A percentile compares a stretch with the other conserved stretches of the same genome.
These are phyloP conservation scores for Syncerus caffer DNA, from an alignment of 2,797 vertebrate species.

Conservation along the genomic window DNA sequence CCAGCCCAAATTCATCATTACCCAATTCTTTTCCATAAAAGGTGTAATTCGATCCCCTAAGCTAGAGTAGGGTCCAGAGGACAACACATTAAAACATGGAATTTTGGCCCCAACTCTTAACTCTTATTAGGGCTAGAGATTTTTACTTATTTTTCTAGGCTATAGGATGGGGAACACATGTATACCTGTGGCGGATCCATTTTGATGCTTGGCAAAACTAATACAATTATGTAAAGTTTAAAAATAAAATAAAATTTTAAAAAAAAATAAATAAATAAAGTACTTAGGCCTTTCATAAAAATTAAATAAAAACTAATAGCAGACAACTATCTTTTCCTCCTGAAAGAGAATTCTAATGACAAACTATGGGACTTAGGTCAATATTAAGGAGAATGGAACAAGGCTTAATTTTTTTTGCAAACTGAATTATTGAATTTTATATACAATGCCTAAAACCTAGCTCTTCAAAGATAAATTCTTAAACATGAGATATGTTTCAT, in stretches of 20 bases:
- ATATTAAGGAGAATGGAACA: conserved; percentile 17
- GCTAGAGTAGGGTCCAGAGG: not conserved
- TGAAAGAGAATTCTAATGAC: not conserved
- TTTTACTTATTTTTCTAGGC: conserved; percentile 4
- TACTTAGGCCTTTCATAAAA: not conserved
- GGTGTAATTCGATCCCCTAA: not conserved
- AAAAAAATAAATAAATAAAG: not conserved
- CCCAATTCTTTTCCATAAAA: not conserved
- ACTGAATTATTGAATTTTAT: conserved; percentile 8
- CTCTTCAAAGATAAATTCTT: not conserved
- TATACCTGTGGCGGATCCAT: no score
- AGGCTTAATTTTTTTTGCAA: conserved; percentile 14
- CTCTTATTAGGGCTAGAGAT: not conserved
- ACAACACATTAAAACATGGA: not conserved
- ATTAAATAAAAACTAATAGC: not conserved
- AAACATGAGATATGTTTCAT: not conserved
- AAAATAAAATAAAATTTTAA: no score
- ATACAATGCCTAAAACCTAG: not conserved
- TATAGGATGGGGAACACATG: no score
- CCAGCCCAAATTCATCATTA: not conserved
- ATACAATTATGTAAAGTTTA: no score
- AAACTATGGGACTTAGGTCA: conserved; percentile 10
- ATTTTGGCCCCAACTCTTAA: not conserved
- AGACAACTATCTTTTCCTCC: not conserved
- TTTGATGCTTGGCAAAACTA: no score